phyloP scores from a whole-genome alignment of 1,140 invertebrate genomes.

The Ridgeia piscesae region DNA sequence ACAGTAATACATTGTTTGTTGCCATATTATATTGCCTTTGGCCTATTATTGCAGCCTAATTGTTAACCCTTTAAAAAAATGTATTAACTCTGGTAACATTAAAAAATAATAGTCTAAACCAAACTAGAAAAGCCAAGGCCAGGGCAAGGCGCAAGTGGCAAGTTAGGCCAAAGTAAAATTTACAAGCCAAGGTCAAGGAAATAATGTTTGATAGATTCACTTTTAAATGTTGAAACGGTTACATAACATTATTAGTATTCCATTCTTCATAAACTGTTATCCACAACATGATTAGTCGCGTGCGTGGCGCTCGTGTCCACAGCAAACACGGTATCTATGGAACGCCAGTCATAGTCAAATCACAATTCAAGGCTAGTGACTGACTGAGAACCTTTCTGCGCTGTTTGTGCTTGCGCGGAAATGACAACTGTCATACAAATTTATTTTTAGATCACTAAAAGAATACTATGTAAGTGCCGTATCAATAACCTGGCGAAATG shows the following conservation, averaged over 20 bases:
- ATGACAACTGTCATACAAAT: background rate
- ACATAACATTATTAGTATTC: background rate
- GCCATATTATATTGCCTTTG: too few species aligned
- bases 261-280: background rate
- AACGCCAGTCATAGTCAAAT: background rate
- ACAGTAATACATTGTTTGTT: too few species aligned
- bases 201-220: too few species aligned
- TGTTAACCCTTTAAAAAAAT: too few species aligned
- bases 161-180: too few species aligned
- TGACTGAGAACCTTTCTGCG: background rate
- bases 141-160: too few species aligned
- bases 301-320: background rate
- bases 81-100: too few species aligned
- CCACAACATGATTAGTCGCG: background rate
- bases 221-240: too few species aligned
- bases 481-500: background rate
- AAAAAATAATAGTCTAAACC: too few species aligned
- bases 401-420: background rate
- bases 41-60: too few species aligned
- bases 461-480: background rate
- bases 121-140: too few species aligned
- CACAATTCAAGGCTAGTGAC: background rate
- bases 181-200: too few species aligned
- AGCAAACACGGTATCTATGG: background rate
- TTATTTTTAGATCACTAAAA: background rate